Conservation (phyloP, 2,113 vertebrate genomes). For the Mormoops blainvillei region DNA sequence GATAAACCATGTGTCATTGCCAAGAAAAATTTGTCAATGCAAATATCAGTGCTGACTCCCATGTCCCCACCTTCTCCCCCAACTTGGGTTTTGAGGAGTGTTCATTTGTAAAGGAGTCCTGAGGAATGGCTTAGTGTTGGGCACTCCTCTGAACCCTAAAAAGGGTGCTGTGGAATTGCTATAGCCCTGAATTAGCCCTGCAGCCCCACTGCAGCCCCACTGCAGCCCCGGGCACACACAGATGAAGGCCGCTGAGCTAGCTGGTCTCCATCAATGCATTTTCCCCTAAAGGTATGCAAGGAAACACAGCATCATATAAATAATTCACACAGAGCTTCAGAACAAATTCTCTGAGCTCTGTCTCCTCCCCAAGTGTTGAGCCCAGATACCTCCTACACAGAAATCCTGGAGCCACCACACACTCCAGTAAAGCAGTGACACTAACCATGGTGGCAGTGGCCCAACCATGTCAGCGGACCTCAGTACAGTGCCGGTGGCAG, state of each 20-base stretch:
- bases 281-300: neutral
- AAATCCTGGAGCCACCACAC: neutral
- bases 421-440: neutral
- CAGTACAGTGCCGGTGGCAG: neutral
- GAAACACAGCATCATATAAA: neutral
- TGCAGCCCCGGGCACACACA: too few species aligned
- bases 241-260: neutral
- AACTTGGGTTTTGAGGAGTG: neutral
- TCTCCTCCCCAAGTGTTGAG: neutral
- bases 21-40: neutral
- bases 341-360: neutral
- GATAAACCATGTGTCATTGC: neutral
- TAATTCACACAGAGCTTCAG: neutral
- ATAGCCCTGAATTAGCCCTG: neutral
- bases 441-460: rapidly evolving
- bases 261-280: neutral
- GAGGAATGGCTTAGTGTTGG: neutral
- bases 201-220: neutral
- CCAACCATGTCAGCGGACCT: rapidly evolving
- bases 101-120: neutral
- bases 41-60: neutral
- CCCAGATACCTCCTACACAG: neutral
- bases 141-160: neutral
- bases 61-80: neutral
- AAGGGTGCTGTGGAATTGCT: neutral